Base-by-base conservation (phyloP, 2,113 vertebrate genomes). In the Seriola aureovittata region DNA sequence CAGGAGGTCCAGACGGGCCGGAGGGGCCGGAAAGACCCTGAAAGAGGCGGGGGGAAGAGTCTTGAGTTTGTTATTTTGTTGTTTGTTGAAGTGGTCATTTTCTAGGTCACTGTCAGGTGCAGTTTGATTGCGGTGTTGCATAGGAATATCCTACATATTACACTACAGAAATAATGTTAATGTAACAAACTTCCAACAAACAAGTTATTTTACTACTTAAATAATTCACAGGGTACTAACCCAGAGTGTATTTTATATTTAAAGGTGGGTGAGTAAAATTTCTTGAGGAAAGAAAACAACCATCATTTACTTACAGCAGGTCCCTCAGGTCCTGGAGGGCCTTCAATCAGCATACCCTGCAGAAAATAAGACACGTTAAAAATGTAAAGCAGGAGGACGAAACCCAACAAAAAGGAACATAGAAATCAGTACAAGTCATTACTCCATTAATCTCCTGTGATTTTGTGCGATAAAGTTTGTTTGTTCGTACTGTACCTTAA, bases 321-420 rank as follows among this genome's bases (percentile, higher is more conserved):
- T 81, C 97, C 97, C 93, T 97, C 97, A 54, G 96, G 93, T 81
- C 97, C 97, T 46, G 97, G 96, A 13, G 96, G 96, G 9, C 97
- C 97, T 81, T 97, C 96, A 62, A 97, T 97, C 32, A 98, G 67
- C 97, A 97, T 97, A 1, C 97, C 97, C 97, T 98, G 84, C 5
- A 79, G 58, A 17, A 82, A 7, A 66, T n/a, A 3, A 71, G 64
- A 60, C 25, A 21, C 57, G 14, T 75, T 38, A 42, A n/a, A 40
- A 9, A 63, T 36, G 14, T 8, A 21, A 52, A 4, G 9, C 17
- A 36, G 16, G 65, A 50, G 19, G 40, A 44, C 4, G 2, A 46
- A 16, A 21, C 32, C 16, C 16, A 62, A 19, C 17, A 21, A 10
- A 8, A 52, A 36, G 48, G 1, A 21, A 52, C 48, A 16, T 46